phyloP scores from a whole-genome alignment of 2,113 vertebrate genomes.

The Heliornis fulica region DNA sequence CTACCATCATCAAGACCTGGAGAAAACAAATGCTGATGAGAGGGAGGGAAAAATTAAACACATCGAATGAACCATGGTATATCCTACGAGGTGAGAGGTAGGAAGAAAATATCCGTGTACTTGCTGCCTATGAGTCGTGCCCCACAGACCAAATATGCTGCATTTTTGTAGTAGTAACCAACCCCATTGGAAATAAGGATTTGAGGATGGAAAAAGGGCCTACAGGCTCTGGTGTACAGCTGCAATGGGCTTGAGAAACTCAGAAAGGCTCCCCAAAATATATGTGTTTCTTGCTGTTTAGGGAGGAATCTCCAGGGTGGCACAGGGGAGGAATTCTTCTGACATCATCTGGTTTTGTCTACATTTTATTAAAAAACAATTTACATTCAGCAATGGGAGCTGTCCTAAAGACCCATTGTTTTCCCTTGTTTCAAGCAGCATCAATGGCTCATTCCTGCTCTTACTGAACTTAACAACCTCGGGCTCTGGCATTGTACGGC shows the following conservation, averaged over 20 bases:
- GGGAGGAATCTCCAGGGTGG: slow-evolving; percentile 41
- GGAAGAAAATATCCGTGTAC: neutral
- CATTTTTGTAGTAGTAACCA: neutral
- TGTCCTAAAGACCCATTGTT: slow-evolving; percentile 64
- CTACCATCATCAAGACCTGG: neutral
- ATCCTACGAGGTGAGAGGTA: neutral
- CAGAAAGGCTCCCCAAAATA: neutral
- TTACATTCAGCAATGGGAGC: slow-evolving; percentile 49
- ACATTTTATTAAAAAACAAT: slow-evolving; percentile 62
- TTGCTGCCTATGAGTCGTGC: neutral
- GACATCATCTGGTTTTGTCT: slow-evolving; percentile 48
- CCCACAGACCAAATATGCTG: neutral
- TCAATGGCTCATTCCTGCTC: slow-evolving; percentile 66
- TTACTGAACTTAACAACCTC: slow-evolving; percentile 61
- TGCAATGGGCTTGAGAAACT: neutral
- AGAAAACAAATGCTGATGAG: neutral
- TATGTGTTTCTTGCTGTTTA: accelerated
- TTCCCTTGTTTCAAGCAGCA: slow-evolving; percentile 58
- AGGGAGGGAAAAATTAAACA: neutral
- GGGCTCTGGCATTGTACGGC: slow-evolving; percentile 8
- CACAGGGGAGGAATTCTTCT: slow-evolving; percentile 33
- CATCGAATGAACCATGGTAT: neutral
- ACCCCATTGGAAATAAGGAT: neutral
- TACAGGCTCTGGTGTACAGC: neutral
- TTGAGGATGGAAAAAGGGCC: neutral